Evolutionary conservation across 2,113 vertebrate species (phyloP).

Genomic region (Psittacus erithacus): DNA sequence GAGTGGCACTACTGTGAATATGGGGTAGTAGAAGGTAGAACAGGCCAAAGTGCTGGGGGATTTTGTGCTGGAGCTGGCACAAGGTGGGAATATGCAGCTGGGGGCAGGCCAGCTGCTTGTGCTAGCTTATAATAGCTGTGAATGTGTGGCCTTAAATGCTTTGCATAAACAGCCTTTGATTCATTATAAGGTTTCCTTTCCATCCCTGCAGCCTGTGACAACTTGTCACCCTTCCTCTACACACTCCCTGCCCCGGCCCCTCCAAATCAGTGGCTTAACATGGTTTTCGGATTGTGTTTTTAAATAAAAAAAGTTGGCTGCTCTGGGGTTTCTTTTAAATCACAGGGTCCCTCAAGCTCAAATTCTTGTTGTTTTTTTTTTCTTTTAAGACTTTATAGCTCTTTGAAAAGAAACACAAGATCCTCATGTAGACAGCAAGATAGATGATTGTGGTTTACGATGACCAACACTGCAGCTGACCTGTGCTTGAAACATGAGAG

Average conservation of each 20-base stretch:
- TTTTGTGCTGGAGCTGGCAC: neutral
- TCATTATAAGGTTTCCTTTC: neutral
- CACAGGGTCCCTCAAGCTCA: neutral
- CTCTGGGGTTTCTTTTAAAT: neutral
- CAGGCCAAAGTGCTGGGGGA: neutral
- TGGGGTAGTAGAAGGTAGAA: neutral
- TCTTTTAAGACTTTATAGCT: neutral
- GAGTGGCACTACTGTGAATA: neutral
- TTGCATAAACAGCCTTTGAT: neutral
- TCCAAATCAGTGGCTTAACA: neutral
- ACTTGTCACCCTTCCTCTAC: neutral
- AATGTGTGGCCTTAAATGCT: neutral
- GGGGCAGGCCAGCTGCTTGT: neutral
- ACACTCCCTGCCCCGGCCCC: neutral
- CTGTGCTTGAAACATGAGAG: neutral
- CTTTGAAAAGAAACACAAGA: neutral
- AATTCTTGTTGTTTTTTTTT: neutral
- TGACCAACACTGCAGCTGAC: neutral
- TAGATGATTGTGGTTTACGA: neutral
- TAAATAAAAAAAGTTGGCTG: neutral
- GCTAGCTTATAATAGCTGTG: neutral
- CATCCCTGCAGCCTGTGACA: neutral
- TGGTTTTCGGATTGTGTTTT: neutral
- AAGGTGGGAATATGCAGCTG: neutral
- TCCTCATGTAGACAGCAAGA: neutral